Evolutionary conservation across 2,797 vertebrate species (phyloP).

Genomic region (Brachymystax lenok): DNA sequence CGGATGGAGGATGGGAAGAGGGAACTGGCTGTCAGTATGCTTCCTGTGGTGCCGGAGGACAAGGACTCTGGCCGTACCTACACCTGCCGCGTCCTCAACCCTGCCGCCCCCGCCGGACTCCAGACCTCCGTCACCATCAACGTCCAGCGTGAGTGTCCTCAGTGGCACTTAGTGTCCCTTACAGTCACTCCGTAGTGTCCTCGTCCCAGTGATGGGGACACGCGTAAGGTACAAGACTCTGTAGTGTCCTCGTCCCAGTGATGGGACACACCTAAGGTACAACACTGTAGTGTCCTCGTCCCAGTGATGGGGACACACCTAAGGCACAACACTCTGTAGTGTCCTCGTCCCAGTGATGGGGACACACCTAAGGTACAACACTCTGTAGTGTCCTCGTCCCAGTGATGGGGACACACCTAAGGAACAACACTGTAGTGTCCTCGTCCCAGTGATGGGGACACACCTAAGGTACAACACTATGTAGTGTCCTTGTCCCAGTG

Average conservation of each 20-base stretch:
- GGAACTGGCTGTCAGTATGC: constrained; percentile 81
- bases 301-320: no score
- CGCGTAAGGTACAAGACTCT: background rate
- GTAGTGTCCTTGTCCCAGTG: no score
- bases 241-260: background rate
- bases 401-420: no score
- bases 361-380: background rate
- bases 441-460: no score
- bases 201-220: background rate
- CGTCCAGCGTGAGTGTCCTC: constrained; percentile 84
- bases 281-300: no score
- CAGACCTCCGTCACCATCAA: constrained; percentile 86
- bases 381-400: no score
- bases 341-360: background rate
- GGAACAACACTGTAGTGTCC: no score
- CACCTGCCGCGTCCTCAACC: constrained; percentile 86
- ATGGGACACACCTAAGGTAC: background rate
- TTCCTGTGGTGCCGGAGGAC: constrained; percentile 84
- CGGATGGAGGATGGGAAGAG: constrained; percentile 82
- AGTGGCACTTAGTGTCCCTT: background rate
- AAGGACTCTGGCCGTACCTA: constrained; percentile 85
- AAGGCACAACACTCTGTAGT: no score
- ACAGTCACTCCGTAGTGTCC: background rate
- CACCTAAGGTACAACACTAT: no score
- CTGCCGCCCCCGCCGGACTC: constrained; percentile 82